A percentile compares a stretch with the other conserved stretches of the same genome.
These are phyloP conservation scores for Mythimna vitellina DNA, from an alignment of 2,888 invertebrate genomes.

Conservation along the genomic window DNA sequence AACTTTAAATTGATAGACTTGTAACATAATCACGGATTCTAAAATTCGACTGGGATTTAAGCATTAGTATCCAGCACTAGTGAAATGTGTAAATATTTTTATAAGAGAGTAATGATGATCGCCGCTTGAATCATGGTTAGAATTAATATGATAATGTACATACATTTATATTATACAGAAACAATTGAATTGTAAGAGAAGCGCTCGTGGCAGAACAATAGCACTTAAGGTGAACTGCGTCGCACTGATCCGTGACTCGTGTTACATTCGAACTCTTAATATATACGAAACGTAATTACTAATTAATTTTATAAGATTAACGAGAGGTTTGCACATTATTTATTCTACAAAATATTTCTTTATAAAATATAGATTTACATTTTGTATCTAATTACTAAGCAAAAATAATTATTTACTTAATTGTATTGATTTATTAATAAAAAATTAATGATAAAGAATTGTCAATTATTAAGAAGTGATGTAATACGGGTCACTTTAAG, in stretches of 20 bases:
- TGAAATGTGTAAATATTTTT: constrained; percentile 82
- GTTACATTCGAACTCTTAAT: constrained; percentile 68
- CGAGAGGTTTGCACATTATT: constrained; percentile 48
- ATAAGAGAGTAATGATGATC: constrained; percentile 69
- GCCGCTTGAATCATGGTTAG: constrained; percentile 76
- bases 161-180: constrained; percentile 72
- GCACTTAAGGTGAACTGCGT: constrained; percentile 72
- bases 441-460: constrained; percentile 26
- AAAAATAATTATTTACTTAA: constrained; percentile 53
- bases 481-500: constrained; percentile 67
- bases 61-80: constrained; percentile 75
- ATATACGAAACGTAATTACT: constrained; percentile 30
- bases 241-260: constrained; percentile 68
- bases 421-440: constrained; percentile 54
- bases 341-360: constrained; percentile 58
- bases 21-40: constrained; percentile 80
- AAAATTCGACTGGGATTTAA: constrained; percentile 80
- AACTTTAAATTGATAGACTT: constrained; percentile 74
- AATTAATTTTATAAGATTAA: constrained; percentile 44
- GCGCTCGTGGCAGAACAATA: constrained; percentile 68
- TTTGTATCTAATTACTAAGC: constrained; percentile 62
- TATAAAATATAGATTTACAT: constrained; percentile 59
- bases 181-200: constrained; percentile 65
- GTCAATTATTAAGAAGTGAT: constrained; percentile 59
- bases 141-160: constrained; percentile 74